These are phyloP conservation scores for Odontomachus brunneus DNA, from an alignment of 1,140 invertebrate genomes.

Conservation along the genomic window DNA sequence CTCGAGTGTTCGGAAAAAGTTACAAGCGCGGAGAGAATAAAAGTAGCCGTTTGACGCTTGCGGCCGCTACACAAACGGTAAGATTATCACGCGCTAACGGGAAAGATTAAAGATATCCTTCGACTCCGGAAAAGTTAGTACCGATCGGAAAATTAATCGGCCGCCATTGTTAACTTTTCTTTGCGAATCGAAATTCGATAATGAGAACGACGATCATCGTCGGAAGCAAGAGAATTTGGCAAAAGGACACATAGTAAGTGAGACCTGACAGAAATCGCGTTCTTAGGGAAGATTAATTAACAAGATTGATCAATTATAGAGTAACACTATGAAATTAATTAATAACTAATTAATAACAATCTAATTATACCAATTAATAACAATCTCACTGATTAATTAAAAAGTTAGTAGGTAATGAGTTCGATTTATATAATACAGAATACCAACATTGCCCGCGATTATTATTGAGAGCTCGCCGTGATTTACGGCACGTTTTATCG, in stretches of 20 bases:
- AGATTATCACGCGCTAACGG: conserved; percentile 10
- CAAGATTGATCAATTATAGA: neutral
- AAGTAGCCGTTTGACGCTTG: neutral
- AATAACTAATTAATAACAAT: no score
- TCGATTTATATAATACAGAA: neutral
- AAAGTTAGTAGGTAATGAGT: neutral
- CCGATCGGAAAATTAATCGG: conserved; percentile 21
- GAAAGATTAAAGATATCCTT: conserved; percentile 12
- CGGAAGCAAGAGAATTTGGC: neutral
- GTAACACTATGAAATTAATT: no score
- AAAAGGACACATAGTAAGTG: no score
- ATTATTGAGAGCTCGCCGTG: conserved; percentile 8
- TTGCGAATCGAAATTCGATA: conserved; percentile 25
- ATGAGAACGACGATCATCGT: neutral
- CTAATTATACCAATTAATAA: no score
- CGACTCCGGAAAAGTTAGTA: neutral
- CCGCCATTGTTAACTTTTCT: conserved; percentile 14
- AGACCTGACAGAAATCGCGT: neutral
- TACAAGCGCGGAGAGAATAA: neutral
- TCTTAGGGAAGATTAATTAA: neutral
- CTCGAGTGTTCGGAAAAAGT: neutral
- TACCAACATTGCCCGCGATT: neutral
- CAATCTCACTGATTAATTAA: neutral
- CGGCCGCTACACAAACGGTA: neutral
- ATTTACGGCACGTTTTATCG: neutral